phyloP scores from a whole-genome alignment of 2,797 vertebrate species.

The Mallotus villosus region DNA sequence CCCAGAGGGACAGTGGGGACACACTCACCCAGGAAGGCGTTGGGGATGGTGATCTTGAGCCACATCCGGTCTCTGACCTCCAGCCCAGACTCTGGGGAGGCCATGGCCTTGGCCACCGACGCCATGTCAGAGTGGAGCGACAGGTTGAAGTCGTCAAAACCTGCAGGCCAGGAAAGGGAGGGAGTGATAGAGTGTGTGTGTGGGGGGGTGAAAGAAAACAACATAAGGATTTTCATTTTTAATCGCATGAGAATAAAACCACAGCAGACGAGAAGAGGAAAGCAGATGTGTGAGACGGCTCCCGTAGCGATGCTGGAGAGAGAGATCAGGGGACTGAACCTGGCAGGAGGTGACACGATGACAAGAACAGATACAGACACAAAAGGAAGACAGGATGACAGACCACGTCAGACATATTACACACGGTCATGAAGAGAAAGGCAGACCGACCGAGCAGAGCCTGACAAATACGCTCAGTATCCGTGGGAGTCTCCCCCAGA shows the following conservation, averaged over 20 bases:
- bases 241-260: conserved; percentile 30
- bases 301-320: conserved; percentile 9
- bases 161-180: conserved; percentile 48
- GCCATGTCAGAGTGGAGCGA: conserved; percentile 93
- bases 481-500: no score
- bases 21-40: conserved; percentile 86
- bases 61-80: conserved; percentile 90
- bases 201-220: conserved; percentile 29
- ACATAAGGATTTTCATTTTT: neutral
- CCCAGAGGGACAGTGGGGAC: no score
- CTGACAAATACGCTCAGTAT: no score
- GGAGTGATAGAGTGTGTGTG: neutral
- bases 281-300: conserved; percentile 46
- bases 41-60: conserved; percentile 91
- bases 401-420: neutral
- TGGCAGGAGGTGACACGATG: conserved; percentile 6
- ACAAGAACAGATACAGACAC: conserved; percentile 11
- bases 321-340: conserved; percentile 14
- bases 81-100: conserved; percentile 89
- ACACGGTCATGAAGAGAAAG: no score
- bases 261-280: conserved; percentile 28
- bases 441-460: no score
- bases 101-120: conserved; percentile 92
- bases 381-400: neutral
- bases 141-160: conserved; percentile 87